Evolutionary conservation across 1,140 invertebrate genomes (phyloP), one percentile per base, ranked within the genome.

Genomic region (Leptinotarsa texana): DNA sequence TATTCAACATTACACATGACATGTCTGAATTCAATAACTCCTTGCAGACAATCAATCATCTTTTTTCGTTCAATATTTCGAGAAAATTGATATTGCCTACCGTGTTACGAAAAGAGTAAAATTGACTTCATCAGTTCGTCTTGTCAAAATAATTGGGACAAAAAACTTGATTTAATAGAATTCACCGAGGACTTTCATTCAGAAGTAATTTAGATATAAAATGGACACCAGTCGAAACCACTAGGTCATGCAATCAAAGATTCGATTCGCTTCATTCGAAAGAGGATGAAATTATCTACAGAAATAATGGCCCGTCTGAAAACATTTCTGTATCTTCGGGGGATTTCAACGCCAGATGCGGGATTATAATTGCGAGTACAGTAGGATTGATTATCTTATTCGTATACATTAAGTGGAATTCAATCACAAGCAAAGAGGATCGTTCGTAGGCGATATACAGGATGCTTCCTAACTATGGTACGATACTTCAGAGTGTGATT

Each of bases 131-230:
- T 42, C 33, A 42, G 33, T 42, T 42, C 33, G 17, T 57, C 51
- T 57, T 57, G 51, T 57, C 51, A 57, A 15, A 57, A 57, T 57
- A 57, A 57, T 57, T 57, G 15, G 51, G 15, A 57, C n/a, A 57
- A 57, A 57, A 57, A 57, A 57, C 51, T 57, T 18, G 51, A 17
- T 18, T 57, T 57, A 57, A 57, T 57, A 57, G 51, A 57, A 57
- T 57, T 57, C 51, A 18, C 6, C 51, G 51, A 57, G 13, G 51
- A 57, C n/a, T 57, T 57, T 57, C 51, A 1, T 18, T 57, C 51
- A 57, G 6, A 57, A 57, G 51, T 57, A 57, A 57, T 57, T 57
- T 57, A 57, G 51, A 57, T 57, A 57, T 57, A 57, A 57, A 57
- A 57, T 18, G 51, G 51, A 57, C 51, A 57, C 51, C 51, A 57